Percentiles rank a stretch among this genome's conserved stretches.
These are phyloP conservation scores for Plebejus anna DNA, from an alignment of 2,888 invertebrate species.

Conservation along the genomic window DNA sequence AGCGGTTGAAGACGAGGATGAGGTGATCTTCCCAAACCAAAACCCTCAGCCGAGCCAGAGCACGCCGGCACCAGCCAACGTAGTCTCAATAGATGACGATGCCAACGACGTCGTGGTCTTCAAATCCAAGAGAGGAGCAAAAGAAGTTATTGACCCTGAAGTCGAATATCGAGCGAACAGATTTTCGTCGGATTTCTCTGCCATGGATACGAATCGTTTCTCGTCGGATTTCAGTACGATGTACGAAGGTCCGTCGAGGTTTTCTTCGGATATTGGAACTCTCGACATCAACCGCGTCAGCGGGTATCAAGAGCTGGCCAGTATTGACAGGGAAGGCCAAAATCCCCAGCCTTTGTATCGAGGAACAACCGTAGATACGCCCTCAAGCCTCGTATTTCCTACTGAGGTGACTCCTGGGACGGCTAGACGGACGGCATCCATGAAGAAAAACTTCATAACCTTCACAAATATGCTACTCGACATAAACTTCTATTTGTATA, in stretches of 20 bases:
- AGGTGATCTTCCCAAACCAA: slow-evolving; percentile 78
- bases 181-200: slow-evolving; percentile 60
- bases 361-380: slow-evolving; percentile 75
- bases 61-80: slow-evolving; percentile 35
- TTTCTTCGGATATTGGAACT: slow-evolving; percentile 62
- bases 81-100: slow-evolving; percentile 57
- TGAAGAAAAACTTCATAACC: slow-evolving; percentile 70
- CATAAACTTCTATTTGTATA: slow-evolving; percentile 77
- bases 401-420: slow-evolving; percentile 63
- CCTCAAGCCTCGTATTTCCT: slow-evolving; percentile 57
- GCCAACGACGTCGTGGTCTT: slow-evolving; percentile 64
- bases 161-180: slow-evolving; percentile 53
- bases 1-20: slow-evolving; percentile 76
- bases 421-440: slow-evolving; percentile 62
- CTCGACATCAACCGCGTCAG: slow-evolving; percentile 54
- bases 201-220: slow-evolving; percentile 54
- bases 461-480: slow-evolving; percentile 65
- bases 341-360: slow-evolving; percentile 77
- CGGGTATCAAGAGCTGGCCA: slow-evolving; percentile 66
- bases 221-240: slow-evolving; percentile 60
- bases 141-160: slow-evolving; percentile 63
- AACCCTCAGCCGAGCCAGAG: slow-evolving; percentile 39
- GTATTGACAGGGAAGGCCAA: slow-evolving; percentile 59
- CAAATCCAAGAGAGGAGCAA: slow-evolving; percentile 61
- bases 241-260: slow-evolving; percentile 51